Evolutionary conservation across 2,888 invertebrate genomes (phyloP).

Genomic region (Drosophila pseudotalamancana): DNA sequence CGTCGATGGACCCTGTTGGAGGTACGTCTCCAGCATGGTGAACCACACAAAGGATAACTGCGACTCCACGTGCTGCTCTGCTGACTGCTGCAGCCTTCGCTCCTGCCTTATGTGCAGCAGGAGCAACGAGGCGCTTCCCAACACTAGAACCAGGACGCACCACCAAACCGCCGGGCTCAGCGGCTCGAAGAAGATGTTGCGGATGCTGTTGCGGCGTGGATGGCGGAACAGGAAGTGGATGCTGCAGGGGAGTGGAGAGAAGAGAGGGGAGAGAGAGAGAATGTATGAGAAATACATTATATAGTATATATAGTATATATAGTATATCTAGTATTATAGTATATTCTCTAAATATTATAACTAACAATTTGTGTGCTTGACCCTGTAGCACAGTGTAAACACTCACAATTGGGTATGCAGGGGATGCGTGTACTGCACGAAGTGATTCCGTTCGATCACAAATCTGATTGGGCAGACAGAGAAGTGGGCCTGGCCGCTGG

Average conservation of each 20-base stretch:
- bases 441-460: conserved; percentile 52
- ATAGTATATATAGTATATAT: too few species aligned
- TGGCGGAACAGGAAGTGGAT: conserved; percentile 81
- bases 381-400: background rate
- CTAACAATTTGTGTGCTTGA: too few species aligned
- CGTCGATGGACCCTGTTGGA: conserved; percentile 81
- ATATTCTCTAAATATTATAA: too few species aligned
- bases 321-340: too few species aligned
- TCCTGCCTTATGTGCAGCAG: conserved; percentile 71
- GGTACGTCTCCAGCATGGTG: conserved; percentile 77
- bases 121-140: conserved; percentile 61
- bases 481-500: conserved; percentile 57
- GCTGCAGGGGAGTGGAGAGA: conserved; percentile 43
- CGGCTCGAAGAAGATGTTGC: conserved; percentile 82
- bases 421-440: conserved; percentile 63
- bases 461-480: conserved; percentile 76
- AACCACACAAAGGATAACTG: conserved; percentile 73
- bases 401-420: conserved; percentile 78
- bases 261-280: background rate
- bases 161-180: conserved; percentile 79
- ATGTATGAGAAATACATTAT: too few species aligned
- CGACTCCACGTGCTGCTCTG: conserved; percentile 40
- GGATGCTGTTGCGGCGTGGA: conserved; percentile 76
- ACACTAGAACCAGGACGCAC: conserved; percentile 68
- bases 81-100: conserved; percentile 16